Evolutionary conservation across 2,888 invertebrate genomes (phyloP).

Genomic region (Ashinkailepas kermadecensis): DNA sequence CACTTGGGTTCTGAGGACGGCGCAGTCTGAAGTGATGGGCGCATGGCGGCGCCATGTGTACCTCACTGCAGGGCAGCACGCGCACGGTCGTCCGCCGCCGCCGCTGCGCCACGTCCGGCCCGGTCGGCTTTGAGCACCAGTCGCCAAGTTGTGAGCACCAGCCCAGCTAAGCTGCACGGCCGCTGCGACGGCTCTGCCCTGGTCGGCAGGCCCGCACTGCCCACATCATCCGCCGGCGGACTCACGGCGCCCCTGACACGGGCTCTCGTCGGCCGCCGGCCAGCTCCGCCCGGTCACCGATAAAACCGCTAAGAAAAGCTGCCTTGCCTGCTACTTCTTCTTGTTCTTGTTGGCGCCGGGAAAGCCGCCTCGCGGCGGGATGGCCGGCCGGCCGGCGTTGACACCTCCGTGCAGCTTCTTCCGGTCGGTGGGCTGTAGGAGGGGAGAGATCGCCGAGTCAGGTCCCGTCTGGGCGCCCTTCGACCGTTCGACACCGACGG

Average conservation of each 20-base stretch:
- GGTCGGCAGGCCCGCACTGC: neutral
- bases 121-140: too few relatives aligned
- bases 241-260: neutral
- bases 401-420: constrained; percentile 17
- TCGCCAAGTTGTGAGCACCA: too few relatives aligned
- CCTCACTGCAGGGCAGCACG: too few relatives aligned
- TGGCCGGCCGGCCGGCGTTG: neutral
- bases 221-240: neutral
- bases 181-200: neutral
- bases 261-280: neutral
- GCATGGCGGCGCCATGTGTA: too few relatives aligned
- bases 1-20: too few relatives aligned
- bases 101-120: too few relatives aligned
- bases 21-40: too few relatives aligned
- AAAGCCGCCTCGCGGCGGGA: neutral
- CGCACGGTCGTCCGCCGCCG: too few relatives aligned
- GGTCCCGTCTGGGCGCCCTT: neutral
- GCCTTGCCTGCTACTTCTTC: neutral
- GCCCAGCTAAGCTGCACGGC: neutral
- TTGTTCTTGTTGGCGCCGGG: constrained; percentile 8
- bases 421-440: constrained; percentile 3
- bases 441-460: neutral
- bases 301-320: too few relatives aligned
- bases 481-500: neutral
- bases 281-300: neutral